A percentile compares a stretch with the other conserved stretches of the same genome.
Evolutionary conservation across 1,140 invertebrate species (phyloP).

Genomic region (Drosophila watanabei): DNA sequence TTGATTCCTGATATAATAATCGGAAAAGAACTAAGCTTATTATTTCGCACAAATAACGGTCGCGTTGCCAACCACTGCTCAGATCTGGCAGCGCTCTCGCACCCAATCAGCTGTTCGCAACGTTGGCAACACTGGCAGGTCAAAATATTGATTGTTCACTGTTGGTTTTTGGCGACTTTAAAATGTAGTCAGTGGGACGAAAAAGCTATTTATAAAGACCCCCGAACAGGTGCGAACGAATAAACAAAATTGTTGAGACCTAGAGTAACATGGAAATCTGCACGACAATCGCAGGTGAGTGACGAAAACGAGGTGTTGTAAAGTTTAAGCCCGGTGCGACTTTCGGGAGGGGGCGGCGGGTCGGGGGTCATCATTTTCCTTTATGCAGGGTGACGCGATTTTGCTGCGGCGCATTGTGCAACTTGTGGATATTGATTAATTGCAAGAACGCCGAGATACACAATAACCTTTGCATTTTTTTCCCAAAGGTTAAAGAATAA

Average conservation of each 20-base stretch:
- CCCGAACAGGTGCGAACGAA: not conserved
- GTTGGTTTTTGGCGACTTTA: conserved; percentile 33
- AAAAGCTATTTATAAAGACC: conserved; percentile 4
- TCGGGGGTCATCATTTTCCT: conserved; percentile 49
- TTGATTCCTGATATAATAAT: no score
- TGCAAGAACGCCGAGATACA: conserved; percentile 71
- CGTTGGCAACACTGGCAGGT: conserved; percentile 27
- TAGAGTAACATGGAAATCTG: conserved; percentile 23
- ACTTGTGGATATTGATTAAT: conserved; percentile 77
- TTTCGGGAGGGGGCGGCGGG: conserved; percentile 10
- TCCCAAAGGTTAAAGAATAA: conserved; percentile 14
- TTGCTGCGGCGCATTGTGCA: conserved; percentile 72
- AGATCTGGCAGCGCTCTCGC: conserved; percentile 21
- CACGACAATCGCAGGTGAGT: conserved; percentile 18
- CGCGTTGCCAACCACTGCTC: conserved; percentile 17
- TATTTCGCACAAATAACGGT: conserved; percentile 7
- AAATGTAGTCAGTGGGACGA: conserved; percentile 23
- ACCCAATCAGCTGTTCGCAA: conserved; percentile 20
- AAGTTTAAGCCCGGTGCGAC: conserved; percentile 16
- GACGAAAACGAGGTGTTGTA: not conserved
- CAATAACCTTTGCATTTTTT: conserved; percentile 28
- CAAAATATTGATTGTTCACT: conserved; percentile 52
- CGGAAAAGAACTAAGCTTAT: not conserved
- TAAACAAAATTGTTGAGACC: not conserved
- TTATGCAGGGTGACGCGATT: conserved; percentile 76